Evolutionary conservation across 2,113 vertebrate species (phyloP).

Genomic region (Sylvietta virens): DNA sequence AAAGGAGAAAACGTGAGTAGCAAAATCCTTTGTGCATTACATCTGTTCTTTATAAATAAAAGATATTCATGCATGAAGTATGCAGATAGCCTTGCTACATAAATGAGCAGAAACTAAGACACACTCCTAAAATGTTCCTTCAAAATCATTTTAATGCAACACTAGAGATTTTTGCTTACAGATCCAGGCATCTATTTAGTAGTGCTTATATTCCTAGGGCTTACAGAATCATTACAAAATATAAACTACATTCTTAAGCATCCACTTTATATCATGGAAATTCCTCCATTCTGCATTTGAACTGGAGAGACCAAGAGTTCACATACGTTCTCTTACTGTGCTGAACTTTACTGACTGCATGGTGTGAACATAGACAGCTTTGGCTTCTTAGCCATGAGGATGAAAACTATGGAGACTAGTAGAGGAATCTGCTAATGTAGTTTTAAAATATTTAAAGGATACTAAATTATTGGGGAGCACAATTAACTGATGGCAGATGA

Average conservation of each 20-base stretch:
- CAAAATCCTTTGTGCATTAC: neutral
- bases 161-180: neutral
- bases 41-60: neutral
- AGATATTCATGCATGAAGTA: neutral
- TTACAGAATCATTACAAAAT: neutral
- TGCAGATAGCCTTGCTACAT: neutral
- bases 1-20: slow-evolving; percentile 93
- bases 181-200: neutral
- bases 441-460: neutral
- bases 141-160: neutral
- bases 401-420: neutral
- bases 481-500: neutral
- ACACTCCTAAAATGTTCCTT: neutral
- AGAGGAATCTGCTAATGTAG: neutral
- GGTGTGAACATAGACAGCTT: neutral
- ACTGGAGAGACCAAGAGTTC: neutral
- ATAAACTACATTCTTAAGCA: neutral
- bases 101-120: neutral
- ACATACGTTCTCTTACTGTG: rapidly evolving
- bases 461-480: neutral
- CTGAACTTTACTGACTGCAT: neutral
- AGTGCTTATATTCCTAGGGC: neutral
- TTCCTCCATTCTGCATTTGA: neutral
- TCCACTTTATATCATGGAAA: neutral
- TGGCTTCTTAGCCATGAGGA: neutral